Base-by-base conservation (phyloP, 2,797 vertebrate species). In the Phylloscopus collybita region DNA sequence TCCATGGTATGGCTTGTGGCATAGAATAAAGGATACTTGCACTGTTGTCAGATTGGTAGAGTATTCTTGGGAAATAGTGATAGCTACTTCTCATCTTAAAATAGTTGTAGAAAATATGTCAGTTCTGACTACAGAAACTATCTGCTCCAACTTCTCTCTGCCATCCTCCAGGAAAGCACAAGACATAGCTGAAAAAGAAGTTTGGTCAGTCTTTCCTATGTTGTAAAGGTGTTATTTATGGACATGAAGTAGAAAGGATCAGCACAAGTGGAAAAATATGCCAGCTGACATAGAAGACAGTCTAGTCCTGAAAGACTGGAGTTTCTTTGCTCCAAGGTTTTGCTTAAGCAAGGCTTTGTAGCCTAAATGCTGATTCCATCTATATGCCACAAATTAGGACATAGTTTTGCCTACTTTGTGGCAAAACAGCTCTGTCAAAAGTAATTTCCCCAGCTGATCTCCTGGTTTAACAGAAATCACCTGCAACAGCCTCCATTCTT, bases 381-480 rank as follows among this genome's bases (percentile, higher is more conserved):
- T 51, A 1, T 16, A 7, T 32, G 36, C 11, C 1, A 5, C 69
- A 56, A 88, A 76, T 49, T 16, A 36, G 19, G 25, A 36, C 4
- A 15, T 10, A 25, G 5, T 20, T 45, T 45, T 9, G 3, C 16
- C 12, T 10, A 5, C 16, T 67, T 90, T 38, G 20, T 64, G 32
- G 16, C 21, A 80, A 74, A 83, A 50, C 6, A 60, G 6, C 20
- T 78, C 53, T 53, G 18, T 67, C 42, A 62, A 72, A 87, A 83
- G 5, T 4, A 6, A 29, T n/a, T 45, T 29, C 11, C 15, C 5
- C 5, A 18, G 0, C 5, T 65, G n/a, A 20, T 73, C 11, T 61
- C 23, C 29, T 0, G 1, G 16, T 45, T 27, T 50, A n/a, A 54
- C 8, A 61, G 42, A 36, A 82, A 12, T 16, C 45, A 29, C 32